A percentile compares a stretch with the other conserved stretches of the same genome.
phyloP scores from a whole-genome alignment of 2,888 invertebrate species.

The Nomada ferruginata region DNA sequence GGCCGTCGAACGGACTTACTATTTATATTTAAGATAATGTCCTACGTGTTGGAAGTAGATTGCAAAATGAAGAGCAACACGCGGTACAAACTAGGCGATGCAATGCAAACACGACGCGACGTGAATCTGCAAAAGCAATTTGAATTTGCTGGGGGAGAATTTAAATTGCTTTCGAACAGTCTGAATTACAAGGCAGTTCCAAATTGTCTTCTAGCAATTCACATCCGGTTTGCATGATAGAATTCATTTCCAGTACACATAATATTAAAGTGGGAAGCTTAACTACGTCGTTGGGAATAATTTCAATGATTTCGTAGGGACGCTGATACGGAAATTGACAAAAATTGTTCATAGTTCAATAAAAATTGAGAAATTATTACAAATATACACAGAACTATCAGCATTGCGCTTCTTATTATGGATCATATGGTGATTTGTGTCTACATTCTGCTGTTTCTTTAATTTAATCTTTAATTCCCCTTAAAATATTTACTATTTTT shows the following conservation, averaged over 20 bases:
- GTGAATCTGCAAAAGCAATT: constrained; percentile 68
- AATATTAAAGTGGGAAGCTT: constrained; percentile 46
- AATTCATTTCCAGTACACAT: constrained; percentile 56
- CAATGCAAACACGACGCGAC: constrained; percentile 59
- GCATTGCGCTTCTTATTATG: too few relatives aligned
- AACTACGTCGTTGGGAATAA: constrained; percentile 18
- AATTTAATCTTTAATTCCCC: too few relatives aligned
- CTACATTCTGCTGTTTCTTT: too few relatives aligned
- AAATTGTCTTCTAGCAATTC: constrained; percentile 70
- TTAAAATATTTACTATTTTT: too few relatives aligned
- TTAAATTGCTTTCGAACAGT: constrained; percentile 70
- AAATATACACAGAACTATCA: not conserved
- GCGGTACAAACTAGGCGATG: constrained; percentile 38
- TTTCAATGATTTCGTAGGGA: constrained; percentile 1
- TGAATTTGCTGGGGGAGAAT: constrained; percentile 66
- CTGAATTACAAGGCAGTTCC: constrained; percentile 67
- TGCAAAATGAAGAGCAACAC: constrained; percentile 31
- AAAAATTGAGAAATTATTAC: not conserved
- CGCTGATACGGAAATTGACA: not conserved
- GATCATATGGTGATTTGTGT: too few relatives aligned
- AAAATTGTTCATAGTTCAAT: not conserved
- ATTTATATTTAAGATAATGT: constrained; percentile 32
- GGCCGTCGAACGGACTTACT: constrained; percentile 14
- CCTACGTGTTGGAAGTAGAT: constrained; percentile 44
- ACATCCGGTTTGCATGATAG: constrained; percentile 62